Base-by-base conservation (phyloP, 2,113 vertebrate species). In the Cephalopholis sonnerati region DNA sequence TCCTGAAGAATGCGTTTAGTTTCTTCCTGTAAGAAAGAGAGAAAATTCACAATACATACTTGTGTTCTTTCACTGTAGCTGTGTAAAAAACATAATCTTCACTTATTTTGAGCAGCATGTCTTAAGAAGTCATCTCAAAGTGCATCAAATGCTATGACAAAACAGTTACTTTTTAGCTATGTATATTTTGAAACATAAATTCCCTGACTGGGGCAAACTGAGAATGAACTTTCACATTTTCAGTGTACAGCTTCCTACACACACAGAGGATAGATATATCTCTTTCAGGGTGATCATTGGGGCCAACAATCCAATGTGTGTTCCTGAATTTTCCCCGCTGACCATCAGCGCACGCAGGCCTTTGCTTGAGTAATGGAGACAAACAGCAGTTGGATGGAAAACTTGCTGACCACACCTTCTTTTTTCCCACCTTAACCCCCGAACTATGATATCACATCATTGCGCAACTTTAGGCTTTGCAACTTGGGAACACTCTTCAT, bases 401-500 rank as follows among this genome's bases (percentile, higher is more conserved):
- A 81, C 32, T 81, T 61, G 51, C 46, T 36, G 75, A 82, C 91
- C 90, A 83, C 89, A 84, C 92, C 93, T 82, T 82, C 20, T 64
- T 82, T 73, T 75, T 27, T 53, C 57, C 78, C 72, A 65, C 62
- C 81, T 86, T 74, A 73, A 68, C 74, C 71, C 32, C 71, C 54
- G 24, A 75, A 84, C 77, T 78, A 87, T 95, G 92, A 95, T 44
- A 87, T 93, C 89, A 94, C 66, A 67, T 36, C 50, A 5, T 93
- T 93, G 90, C 90, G 71, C 90, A 93, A 91, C 74, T 69, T 29
- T 7, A 69, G 32, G 66, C 51, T 82, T 22, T 63, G 66, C 15
- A 22, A 81, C 65, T 84, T 65, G 77, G 83, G 89, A 93, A 67
- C 78, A 44, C 78, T 70, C 71, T 76, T 86, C 29, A 57, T 71